phyloP scores from a whole-genome alignment of 2,888 invertebrate genomes.

The Dimorphilus gyrociliatus region DNA sequence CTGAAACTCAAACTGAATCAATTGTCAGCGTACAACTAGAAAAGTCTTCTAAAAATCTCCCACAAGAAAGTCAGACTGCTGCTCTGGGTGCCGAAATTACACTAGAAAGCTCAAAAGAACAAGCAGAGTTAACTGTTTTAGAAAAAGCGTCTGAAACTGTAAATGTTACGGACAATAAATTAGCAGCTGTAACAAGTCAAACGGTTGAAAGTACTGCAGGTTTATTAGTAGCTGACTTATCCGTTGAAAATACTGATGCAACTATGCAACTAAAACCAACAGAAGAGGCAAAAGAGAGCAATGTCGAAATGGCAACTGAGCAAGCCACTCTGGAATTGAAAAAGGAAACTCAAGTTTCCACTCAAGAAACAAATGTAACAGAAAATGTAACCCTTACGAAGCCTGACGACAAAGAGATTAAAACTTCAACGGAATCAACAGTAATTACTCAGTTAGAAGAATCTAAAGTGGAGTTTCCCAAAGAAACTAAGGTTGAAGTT shows the following conservation, averaged over 20 bases:
- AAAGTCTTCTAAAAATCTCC: no score
- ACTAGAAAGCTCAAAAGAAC: slow-evolving; percentile 3
- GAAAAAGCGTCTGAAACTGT: slow-evolving; percentile 2
- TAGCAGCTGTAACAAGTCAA: neutral
- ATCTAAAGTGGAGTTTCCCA: neutral
- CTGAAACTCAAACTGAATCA: slow-evolving; percentile 4
- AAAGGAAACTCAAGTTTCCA: slow-evolving; percentile 5
- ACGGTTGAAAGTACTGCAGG: slow-evolving; percentile 4
- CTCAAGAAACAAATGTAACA: slow-evolving; percentile 1
- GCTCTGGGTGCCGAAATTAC: no score
- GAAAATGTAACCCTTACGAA: no score
- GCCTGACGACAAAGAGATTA: neutral
- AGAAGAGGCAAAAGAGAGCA: slow-evolving; percentile 1
- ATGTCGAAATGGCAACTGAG: slow-evolving; percentile 6
- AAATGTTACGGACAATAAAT: neutral
- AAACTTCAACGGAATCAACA: no score
- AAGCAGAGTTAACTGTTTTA: slow-evolving; percentile 6
- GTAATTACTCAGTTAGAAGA: neutral
- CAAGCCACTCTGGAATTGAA: slow-evolving; percentile 8
- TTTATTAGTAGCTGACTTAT: slow-evolving; percentile 3
- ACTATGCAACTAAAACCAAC: slow-evolving; percentile 2
- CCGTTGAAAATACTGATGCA: slow-evolving; percentile 2
- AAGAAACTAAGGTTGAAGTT: neutral
- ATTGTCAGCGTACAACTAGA: no score
- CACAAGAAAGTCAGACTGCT: no score